Base-by-base conservation (phyloP, 2,888 invertebrate genomes). In the Eucriotettix oculatus region DNA sequence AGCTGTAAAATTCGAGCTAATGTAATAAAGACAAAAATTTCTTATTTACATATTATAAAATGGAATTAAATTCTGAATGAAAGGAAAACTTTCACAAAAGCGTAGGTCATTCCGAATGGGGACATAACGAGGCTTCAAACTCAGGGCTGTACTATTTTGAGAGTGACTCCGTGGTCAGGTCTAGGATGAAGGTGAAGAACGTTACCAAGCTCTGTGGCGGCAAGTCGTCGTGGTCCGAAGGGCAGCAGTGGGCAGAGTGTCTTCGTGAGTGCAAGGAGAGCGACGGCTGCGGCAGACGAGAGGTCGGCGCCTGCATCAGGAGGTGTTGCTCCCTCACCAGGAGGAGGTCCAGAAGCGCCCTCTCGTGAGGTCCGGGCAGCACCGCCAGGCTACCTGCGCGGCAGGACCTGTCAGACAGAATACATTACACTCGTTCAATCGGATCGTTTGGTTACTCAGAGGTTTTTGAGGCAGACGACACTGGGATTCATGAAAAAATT, bases 351-450 rank as follows among this genome's bases (percentile, higher is more conserved):
- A 63, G 42, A n/a, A 61, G 52, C 11, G 57, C 54, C 29, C 60
- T 52, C 52, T 63, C 62, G 42, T 53, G 42, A 16, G 56, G 42
- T 1, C 57, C 56, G 16, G 54, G 48, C 5, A 58, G 54, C 58
- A 60, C 56, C 55, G 62, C 62, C 52, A 63, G 54, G 57, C 62
- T 63, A 17, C 57, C 57, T 14, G 63, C 58, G 40, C 63, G 59
- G 16, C 58, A 61, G 12, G 42, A 42, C 16, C 58, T 60, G 57
- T 1, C 42, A 58, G 10, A 53, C 16, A 16, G 16, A 16, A 9
- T 3, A 48, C 14, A 48, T 48, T n/a, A 44, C 44, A 44, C 12
- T 10, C 12, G 12, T 44, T 44, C 44, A 44, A 10, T 11, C 10
- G 10, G 10, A 44, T 11, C 44, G 10, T 12, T 44, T 44, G 44